Percentiles rank a stretch among this genome's conserved stretches.
These are phyloP conservation scores for Centropus bengalensis DNA, from an alignment of 2,113 vertebrate genomes.

Conservation along the genomic window DNA sequence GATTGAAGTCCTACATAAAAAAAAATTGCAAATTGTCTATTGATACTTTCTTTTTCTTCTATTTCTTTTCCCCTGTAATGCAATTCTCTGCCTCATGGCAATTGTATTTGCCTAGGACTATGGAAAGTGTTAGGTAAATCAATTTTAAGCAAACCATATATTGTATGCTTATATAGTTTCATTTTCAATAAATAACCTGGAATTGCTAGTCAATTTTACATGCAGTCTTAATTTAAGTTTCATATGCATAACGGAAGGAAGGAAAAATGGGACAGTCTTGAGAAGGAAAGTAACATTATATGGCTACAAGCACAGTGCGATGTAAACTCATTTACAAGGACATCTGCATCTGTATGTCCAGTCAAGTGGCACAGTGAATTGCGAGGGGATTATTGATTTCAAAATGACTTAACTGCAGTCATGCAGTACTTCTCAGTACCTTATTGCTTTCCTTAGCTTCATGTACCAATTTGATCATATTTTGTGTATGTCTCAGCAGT, in stretches of 20 bases:
- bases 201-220: slow-evolving; percentile 60
- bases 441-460: slow-evolving; percentile 43
- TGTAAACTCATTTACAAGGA: slow-evolving; percentile 66
- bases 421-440: slow-evolving; percentile 42
- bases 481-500: slow-evolving; percentile 35
- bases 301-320: slow-evolving; percentile 32
- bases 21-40: background rate
- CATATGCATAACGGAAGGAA: slow-evolving; percentile 39
- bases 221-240: slow-evolving; percentile 66
- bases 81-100: background rate
- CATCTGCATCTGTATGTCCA: slow-evolving; percentile 67
- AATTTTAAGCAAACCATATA: slow-evolving; percentile 59
- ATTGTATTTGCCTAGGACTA: slow-evolving; percentile 13
- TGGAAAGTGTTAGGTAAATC: slow-evolving; percentile 43
- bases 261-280: slow-evolving; percentile 37
- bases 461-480: slow-evolving; percentile 47
- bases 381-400: slow-evolving; percentile 65
- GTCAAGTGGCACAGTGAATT: slow-evolving; percentile 64
- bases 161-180: slow-evolving; percentile 59
- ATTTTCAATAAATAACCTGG: slow-evolving; percentile 66
- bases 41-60: background rate
- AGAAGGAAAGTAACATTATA: slow-evolving; percentile 54
- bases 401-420: slow-evolving; percentile 63
- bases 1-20: background rate
- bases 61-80: background rate